Conservation (phyloP, 64 coral and sea anemone genomes). For the Acropora yongei region DNA sequence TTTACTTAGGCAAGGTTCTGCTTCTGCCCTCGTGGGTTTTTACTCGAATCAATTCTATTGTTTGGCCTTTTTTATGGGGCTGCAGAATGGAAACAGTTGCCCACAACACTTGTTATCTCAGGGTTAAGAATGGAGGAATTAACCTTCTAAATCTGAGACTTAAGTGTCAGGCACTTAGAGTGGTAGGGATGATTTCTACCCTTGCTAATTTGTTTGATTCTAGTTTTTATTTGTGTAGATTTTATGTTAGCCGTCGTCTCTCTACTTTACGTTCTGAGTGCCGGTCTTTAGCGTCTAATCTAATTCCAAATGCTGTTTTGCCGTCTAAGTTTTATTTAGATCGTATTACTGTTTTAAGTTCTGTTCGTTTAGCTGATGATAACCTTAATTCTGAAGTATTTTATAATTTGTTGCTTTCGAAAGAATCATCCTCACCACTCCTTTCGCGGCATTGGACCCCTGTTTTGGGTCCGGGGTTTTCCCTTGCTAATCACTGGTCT, state of each 20-base stretch:
- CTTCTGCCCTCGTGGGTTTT: neutral
- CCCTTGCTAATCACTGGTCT: too few relatives aligned
- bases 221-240: neutral
- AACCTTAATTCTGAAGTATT: too few relatives aligned
- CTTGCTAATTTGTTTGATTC: neutral
- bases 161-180: neutral
- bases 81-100: slow-evolving; percentile 14
- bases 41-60: neutral
- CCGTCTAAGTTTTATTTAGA: neutral
- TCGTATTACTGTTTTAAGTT: too few relatives aligned
- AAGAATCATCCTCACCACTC: too few relatives aligned
- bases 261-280: neutral
- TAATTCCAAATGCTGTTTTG: neutral
- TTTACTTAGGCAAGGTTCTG: neutral
- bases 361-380: too few relatives aligned
- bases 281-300: neutral
- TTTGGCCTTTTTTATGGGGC: neutral
- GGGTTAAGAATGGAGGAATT: neutral
- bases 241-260: neutral
- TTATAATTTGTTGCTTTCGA: too few relatives aligned
- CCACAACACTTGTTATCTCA: neutral
- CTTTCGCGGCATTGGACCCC: too few relatives aligned
- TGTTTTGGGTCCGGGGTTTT: too few relatives aligned
- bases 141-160: neutral
- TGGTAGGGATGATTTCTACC: neutral